Conservation (phyloP, 2,888 invertebrate species). For the Leucania comma region DNA sequence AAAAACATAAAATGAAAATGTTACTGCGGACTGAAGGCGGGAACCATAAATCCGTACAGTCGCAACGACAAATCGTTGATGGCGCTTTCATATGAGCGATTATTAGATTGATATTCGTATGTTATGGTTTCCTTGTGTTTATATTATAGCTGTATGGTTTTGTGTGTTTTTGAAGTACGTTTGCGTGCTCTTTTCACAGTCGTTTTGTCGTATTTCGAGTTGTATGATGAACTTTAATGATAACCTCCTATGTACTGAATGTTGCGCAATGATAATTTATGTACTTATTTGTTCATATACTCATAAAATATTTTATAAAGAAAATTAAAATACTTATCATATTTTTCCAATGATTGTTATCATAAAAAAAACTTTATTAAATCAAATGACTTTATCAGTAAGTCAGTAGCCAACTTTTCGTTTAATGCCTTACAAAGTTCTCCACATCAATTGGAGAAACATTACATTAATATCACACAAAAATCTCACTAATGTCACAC, state of each 20-base stretch:
- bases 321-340: background rate
- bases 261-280: background rate
- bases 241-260: background rate
- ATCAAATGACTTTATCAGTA: background rate
- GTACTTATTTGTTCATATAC: background rate
- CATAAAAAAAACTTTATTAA: no score
- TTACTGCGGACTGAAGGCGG: slow-evolving; percentile 76
- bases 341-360: no score
- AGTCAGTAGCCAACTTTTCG: background rate
- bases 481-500: no score
- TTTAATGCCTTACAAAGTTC: background rate
- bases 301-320: background rate
- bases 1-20: slow-evolving; percentile 84
- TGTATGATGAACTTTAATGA: background rate
- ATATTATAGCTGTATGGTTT: background rate
- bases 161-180: background rate
- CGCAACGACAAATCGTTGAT: slow-evolving; percentile 62
- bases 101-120: slow-evolving; percentile 58
- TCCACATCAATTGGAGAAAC: no score
- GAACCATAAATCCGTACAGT: slow-evolving; percentile 73
- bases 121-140: slow-evolving; percentile 37
- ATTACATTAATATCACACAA: no score
- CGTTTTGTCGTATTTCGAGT: background rate
- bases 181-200: background rate
- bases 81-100: slow-evolving; percentile 51